Base-by-base conservation (phyloP, 2,113 vertebrate species). In the Engystomops pustulosus region DNA sequence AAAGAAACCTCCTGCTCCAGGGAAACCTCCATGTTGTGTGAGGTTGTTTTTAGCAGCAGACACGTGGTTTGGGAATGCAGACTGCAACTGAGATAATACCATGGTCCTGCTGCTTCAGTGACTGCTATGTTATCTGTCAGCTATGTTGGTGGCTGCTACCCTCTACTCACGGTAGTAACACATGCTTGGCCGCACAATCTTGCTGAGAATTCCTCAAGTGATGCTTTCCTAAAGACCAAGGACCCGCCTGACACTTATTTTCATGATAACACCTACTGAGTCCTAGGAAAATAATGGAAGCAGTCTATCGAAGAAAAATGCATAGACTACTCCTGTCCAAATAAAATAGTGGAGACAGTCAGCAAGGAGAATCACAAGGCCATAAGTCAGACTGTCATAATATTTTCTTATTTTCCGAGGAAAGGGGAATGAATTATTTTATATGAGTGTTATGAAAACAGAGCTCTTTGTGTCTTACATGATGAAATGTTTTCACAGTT, bases 81-180 rank as follows among this genome's bases (percentile, higher is more conserved):
- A 83, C 81, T 44, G 60, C 81, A 83, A 83, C 80, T 75, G 53
- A 83, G 70, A 83, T 75, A 83, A 83, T 75, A 83, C 6, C 17
- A 18, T 32, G 53, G 69, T 45, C 36, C 80, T 10, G 68, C 49
- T 82, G 69, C 32, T 82, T 83, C 49, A 72, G 38, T 58, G 36
- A 60, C 36, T 75, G 25, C 3, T 75, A 18, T 83, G 70, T 75
- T 82, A 82, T 82, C 58, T 83, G 41, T 41, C 25, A 47, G 53
- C 70, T 75, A 49, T 47, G 81, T 83, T 75, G 81, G 81, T 83
- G 80, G 80, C 53, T 36, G 25, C 32, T 47, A 55, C 14, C 51
- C 68, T 74, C 32, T 30, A 7, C 38, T 47, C 53, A 41, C 55
- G 25, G 41, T 44, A 18, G 47, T 72, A 53, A 82, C 68, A 82